Evolutionary conservation across 2,797 vertebrate species (phyloP), one percentile per base, ranked within the genome.

Genomic region (Pipistrellus kuhlii): DNA sequence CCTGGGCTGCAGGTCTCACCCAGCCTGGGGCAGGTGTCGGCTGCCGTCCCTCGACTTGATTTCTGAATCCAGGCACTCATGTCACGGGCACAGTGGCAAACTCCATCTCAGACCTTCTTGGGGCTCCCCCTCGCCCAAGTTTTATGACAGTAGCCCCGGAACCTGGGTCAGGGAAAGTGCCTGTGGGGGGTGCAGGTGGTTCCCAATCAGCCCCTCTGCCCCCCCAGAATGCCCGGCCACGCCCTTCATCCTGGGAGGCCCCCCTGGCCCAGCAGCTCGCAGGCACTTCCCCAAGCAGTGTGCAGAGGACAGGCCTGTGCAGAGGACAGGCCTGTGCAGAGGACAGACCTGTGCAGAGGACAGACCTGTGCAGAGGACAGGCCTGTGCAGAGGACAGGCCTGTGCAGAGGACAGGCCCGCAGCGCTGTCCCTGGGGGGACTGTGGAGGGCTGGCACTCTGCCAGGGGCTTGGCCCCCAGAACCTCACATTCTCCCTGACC

Each of bases 131-230:
- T 20, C 21, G 12, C 38, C 53, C 59, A 27, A 87, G 6, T 8
- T 44, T 18, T 18, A 2, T 5, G 12, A 75, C 30, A 21, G 64
- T 7, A 12, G 23, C 27, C 77, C 72, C 2, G 17, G 75, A 41
- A 69, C 82, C 57, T 35, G 17, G 27, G 6, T 38, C 13, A 57
- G 46, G 21, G 38, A 27, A 41, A 10, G 20, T 64, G 23, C 20
- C 13, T 17, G 6, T 3, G 27, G 62, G 13, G 30, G 21, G 25
- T 1, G 4, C 8, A 2, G 11, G 11, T 0, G 10, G 72, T 12
- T 35, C 38, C 27, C 8, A 15, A 44, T 6, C 27, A 53, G n/a
- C n/a, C n/a, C n/a, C n/a, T n/a, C n/a, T n/a, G n/a, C n/a, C n/a
- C n/a, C n/a, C 35, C 35, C 35, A 35, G 38, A 38, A 38, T 38